phyloP scores from a whole-genome alignment of 2,888 invertebrate species.

The Tholera decimalis region DNA sequence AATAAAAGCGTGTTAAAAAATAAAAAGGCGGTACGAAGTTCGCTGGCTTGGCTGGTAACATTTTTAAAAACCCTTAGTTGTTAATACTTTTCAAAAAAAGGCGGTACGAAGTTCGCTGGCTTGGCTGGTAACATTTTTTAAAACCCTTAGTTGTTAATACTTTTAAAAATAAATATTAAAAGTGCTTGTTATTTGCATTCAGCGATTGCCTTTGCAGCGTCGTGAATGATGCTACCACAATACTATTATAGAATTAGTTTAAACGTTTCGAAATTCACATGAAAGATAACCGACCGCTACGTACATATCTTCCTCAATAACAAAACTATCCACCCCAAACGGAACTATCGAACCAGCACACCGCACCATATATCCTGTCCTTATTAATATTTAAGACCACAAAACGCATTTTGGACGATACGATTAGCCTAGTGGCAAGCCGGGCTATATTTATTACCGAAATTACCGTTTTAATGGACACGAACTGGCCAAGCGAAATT shows the following conservation, averaged over 20 bases:
- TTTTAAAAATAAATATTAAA: not conserved
- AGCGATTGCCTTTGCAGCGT: not conserved
- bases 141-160: not conserved
- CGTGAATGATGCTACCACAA: not conserved
- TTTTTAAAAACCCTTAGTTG: too few species aligned
- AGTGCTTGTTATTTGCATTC: not conserved
- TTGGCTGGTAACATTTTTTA: too few species aligned
- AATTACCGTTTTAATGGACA: constrained; percentile 75
- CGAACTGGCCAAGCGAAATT: constrained; percentile 71
- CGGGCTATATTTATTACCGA: constrained; percentile 70
- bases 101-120: too few species aligned
- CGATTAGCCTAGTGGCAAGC: constrained; percentile 70
- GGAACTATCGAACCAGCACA: constrained; percentile 54
- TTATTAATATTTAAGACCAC: constrained; percentile 70
- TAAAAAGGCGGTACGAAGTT: too few species aligned
- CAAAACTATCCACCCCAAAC: constrained; percentile 26
- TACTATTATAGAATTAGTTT: not conserved
- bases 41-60: too few species aligned
- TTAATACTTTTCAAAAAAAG: too few species aligned
- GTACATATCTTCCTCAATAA: constrained; percentile 16
- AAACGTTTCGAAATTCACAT: constrained; percentile 1
- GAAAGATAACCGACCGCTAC: constrained; percentile 11
- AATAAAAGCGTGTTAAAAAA: too few species aligned
- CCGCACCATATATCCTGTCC: constrained; percentile 54
- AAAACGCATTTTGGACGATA: constrained; percentile 66